A percentile compares a stretch with the other conserved stretches of the same genome.
These are phyloP conservation scores for Trissolcus basalis DNA, from an alignment of 1,140 invertebrate genomes.

Conservation along the genomic window DNA sequence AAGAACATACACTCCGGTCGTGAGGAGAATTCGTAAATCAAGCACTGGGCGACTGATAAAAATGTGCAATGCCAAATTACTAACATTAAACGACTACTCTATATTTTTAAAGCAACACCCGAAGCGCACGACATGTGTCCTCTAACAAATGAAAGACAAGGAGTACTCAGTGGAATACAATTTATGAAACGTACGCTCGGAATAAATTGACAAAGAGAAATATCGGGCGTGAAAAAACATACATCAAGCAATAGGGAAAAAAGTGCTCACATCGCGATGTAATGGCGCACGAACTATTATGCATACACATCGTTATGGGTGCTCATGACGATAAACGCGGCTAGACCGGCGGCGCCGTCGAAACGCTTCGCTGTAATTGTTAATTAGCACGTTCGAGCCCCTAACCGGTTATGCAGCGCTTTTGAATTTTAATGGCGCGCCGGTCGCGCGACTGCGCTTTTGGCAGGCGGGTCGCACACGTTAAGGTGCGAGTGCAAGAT, in stretches of 20 bases:
- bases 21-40: constrained; percentile 12
- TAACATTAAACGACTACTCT: constrained; percentile 32
- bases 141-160: constrained; percentile 43
- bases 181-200: constrained; percentile 39
- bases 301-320: constrained; percentile 54
- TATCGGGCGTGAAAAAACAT: constrained; percentile 50
- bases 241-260: constrained; percentile 41
- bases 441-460: constrained; percentile 41
- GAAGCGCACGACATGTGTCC: constrained; percentile 11
- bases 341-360: constrained; percentile 61
- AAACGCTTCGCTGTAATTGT: constrained; percentile 65
- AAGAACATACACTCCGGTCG: too few species aligned
- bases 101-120: constrained; percentile 33
- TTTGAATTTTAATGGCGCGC: constrained; percentile 44
- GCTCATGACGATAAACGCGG: constrained; percentile 56
- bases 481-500: constrained; percentile 15
- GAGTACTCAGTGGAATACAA: constrained; percentile 19
- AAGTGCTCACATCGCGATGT: constrained; percentile 40
- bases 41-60: too few species aligned
- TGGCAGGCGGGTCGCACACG: constrained; percentile 18
- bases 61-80: constrained; percentile 32
- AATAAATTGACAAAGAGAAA: constrained; percentile 50
- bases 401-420: constrained; percentile 49
- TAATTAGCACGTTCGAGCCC: constrained; percentile 61
- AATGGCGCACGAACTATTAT: constrained; percentile 58